Conservation (phyloP, 2,888 invertebrate species). For the Clistopyga incitator region DNA sequence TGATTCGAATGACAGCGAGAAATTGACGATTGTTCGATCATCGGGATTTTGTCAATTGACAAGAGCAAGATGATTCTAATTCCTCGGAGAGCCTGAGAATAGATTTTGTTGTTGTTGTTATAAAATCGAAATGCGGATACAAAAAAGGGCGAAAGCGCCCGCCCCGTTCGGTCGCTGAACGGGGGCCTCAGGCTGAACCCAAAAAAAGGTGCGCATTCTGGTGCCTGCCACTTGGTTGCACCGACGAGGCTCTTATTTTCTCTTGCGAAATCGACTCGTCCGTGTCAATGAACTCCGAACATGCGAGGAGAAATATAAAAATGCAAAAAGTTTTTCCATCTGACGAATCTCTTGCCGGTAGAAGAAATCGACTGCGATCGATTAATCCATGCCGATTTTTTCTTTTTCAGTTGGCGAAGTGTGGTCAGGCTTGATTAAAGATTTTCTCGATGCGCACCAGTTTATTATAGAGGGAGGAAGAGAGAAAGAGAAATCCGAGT, state of each 20-base stretch:
- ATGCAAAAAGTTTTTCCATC: conserved; percentile 31
- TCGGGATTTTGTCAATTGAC: too few species aligned
- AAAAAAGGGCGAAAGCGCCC: conserved; percentile 41
- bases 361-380: background rate
- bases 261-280: conserved; percentile 64
- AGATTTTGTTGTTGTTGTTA: background rate
- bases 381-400: conserved; percentile 4
- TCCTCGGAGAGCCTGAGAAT: too few species aligned
- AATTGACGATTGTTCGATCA: too few species aligned
- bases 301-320: conserved; percentile 7
- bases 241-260: conserved; percentile 62
- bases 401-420: background rate
- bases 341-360: background rate
- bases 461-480: conserved; percentile 20
- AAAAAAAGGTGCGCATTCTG: conserved; percentile 58
- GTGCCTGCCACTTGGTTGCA: conserved; percentile 42
- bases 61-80: background rate
- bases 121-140: background rate
- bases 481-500: conserved; percentile 63
- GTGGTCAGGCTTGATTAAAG: background rate
- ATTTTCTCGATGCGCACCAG: conserved; percentile 42
- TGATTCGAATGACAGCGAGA: background rate
- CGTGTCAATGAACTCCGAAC: conserved; percentile 55
- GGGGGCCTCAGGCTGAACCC: conserved; percentile 16
- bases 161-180: conserved; percentile 24